phyloP scores from a whole-genome alignment of 2,888 invertebrate species.

The Philereme vetulata region DNA sequence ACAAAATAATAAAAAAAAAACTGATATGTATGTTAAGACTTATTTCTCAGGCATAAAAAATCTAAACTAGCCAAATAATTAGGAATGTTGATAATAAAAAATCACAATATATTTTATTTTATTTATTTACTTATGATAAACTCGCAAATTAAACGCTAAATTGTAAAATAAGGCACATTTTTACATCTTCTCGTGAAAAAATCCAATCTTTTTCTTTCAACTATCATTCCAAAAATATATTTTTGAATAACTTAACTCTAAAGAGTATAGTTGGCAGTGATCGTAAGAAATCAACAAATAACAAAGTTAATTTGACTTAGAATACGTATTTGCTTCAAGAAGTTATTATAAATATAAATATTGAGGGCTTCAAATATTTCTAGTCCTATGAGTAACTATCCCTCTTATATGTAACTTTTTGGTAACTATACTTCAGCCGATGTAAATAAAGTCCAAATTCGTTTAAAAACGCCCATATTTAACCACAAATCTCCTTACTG shows the following conservation, averaged over 20 bases:
- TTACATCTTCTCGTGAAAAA: slow-evolving; percentile 40
- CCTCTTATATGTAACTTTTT: slow-evolving; percentile 21
- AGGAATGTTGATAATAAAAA: too few species aligned
- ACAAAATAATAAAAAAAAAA: too few species aligned
- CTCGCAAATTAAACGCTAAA: slow-evolving; percentile 43
- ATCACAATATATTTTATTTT: slow-evolving; percentile 24
- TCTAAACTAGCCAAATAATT: too few species aligned
- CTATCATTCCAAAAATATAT: slow-evolving; percentile 9
- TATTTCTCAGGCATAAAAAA: too few species aligned
- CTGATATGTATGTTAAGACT: too few species aligned
- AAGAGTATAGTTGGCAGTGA: slow-evolving; percentile 65
- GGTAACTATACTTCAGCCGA: slow-evolving; percentile 9
- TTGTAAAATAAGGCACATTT: slow-evolving; percentile 58
- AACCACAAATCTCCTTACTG: too few species aligned
- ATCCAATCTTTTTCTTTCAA: slow-evolving; percentile 5
- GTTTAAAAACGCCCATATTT: too few species aligned
- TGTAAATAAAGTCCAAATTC: too few species aligned
- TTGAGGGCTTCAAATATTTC: slow-evolving; percentile 4
- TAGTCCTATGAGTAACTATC: not conserved
- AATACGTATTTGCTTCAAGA: slow-evolving; percentile 36
- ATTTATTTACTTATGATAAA: slow-evolving; percentile 48
- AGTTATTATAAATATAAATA: slow-evolving; percentile 21
- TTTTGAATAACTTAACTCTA: slow-evolving; percentile 35
- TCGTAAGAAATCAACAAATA: slow-evolving; percentile 33
- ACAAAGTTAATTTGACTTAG: slow-evolving; percentile 53